These are phyloP conservation scores for Tetramorium simillimum DNA, from an alignment of 1,140 invertebrate genomes.

Conservation along the genomic window DNA sequence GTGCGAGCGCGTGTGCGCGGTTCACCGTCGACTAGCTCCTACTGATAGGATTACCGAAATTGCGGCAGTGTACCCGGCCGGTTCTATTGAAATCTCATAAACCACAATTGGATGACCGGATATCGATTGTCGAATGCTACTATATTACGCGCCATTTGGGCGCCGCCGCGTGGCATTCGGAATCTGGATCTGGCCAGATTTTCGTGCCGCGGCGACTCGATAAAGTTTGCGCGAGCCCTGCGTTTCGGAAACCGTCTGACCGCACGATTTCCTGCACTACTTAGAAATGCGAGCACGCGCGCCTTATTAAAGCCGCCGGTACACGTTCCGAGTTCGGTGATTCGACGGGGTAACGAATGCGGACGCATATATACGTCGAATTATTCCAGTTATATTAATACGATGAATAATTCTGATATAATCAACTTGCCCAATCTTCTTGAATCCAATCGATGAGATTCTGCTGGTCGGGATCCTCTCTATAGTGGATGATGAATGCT, in stretches of 20 bases:
- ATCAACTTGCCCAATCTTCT: slow-evolving; percentile 94
- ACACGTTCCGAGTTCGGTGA: background rate
- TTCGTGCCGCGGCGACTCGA: slow-evolving; percentile 7
- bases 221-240: slow-evolving; percentile 2
- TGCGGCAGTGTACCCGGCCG: slow-evolving; percentile 45
- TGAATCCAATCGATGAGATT: slow-evolving; percentile 99
- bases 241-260: slow-evolving; percentile 16
- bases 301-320: slow-evolving; percentile 9
- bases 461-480: slow-evolving; percentile 99
- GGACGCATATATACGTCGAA: background rate
- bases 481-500: slow-evolving; percentile 97
- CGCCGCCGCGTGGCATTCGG: background rate
- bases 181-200: slow-evolving; percentile 3
- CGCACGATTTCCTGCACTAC: slow-evolving; percentile 29
- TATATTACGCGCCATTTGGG: slow-evolving; percentile 40
- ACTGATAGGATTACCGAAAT: slow-evolving; percentile 67
- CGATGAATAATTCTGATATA: slow-evolving; percentile 2
- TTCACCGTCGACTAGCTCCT: slow-evolving; percentile 44
- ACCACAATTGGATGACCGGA: slow-evolving; percentile 63
- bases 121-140: slow-evolving; percentile 58
- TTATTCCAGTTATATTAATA: slow-evolving; percentile 5
- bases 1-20: slow-evolving; percentile 39
- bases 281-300: background rate
- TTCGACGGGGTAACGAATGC: background rate
- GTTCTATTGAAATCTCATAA: slow-evolving; percentile 67